These are phyloP conservation scores for Linurgus olivaceus DNA, from an alignment of 2,797 vertebrate genomes.

Conservation along the genomic window DNA sequence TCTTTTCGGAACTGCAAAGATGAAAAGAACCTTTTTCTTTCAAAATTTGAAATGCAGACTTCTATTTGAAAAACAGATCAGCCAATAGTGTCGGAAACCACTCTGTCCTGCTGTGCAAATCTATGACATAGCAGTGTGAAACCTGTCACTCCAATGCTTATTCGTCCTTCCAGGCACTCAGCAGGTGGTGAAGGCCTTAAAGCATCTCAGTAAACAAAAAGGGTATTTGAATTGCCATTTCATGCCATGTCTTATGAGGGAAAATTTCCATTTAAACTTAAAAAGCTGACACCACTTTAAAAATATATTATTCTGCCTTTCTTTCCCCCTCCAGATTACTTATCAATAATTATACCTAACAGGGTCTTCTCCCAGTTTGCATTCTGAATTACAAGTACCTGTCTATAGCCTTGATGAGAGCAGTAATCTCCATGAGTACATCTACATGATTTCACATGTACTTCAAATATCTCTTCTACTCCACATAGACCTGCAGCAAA, in stretches of 20 bases:
- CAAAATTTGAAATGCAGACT: neutral
- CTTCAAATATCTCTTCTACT: neutral
- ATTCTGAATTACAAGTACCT: neutral
- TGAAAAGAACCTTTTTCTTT: neutral
- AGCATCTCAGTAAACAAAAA: conserved; percentile 19
- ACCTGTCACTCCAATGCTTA: neutral
- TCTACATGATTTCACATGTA: neutral
- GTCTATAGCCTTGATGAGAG: neutral
- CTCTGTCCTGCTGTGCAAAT: neutral
- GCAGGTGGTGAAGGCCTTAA: conserved; percentile 23
- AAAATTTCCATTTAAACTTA: conserved; percentile 24
- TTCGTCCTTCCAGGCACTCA: neutral
- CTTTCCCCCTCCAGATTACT: neutral
- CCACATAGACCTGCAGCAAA: neutral
- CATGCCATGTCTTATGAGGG: neutral
- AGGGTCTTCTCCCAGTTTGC: neutral
- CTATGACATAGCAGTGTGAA: neutral
- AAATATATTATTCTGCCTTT: neutral
- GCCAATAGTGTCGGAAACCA: neutral
- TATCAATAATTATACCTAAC: neutral
- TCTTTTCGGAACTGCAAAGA: neutral
- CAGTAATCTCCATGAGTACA: neutral
- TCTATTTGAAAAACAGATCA: conserved; percentile 9
- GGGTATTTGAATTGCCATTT: conserved; percentile 31
- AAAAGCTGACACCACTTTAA: neutral